phyloP scores from a whole-genome alignment of 92 coral and sea anemone species.

The Nematostella vectensis region DNA sequence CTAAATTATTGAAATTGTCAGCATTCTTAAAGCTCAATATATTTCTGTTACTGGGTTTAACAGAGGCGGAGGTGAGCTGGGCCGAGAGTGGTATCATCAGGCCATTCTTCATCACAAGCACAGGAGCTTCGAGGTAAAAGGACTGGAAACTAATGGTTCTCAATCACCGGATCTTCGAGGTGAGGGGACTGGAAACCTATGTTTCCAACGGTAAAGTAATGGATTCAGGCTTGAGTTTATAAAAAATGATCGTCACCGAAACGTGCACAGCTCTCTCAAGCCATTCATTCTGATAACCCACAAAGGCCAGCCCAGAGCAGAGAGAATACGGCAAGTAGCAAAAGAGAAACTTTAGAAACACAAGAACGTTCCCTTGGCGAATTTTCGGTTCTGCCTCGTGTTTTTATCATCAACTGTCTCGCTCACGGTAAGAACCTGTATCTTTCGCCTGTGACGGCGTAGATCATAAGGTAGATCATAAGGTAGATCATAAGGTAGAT shows the following conservation, averaged over 20 bases:
- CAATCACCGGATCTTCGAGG: too few species aligned
- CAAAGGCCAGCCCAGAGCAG: background rate
- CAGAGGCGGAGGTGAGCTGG: conserved; percentile 98
- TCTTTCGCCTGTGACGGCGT: background rate
- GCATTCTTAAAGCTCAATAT: too few species aligned
- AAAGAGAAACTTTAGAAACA: background rate
- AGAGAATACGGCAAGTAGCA: background rate
- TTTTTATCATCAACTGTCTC: background rate
- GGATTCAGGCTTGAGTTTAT: background rate
- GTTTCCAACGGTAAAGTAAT: background rate
- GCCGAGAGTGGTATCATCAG: conserved; percentile 88
- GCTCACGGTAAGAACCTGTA: background rate
- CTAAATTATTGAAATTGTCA: too few species aligned
- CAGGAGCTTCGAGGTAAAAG: conserved; percentile 77
- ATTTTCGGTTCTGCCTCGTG: background rate
- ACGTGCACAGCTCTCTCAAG: background rate
- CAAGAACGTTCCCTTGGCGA: background rate
- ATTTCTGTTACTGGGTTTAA: too few species aligned
- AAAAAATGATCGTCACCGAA: background rate
- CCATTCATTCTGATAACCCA: background rate
- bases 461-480: background rate
- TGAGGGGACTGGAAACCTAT: too few species aligned
- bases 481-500: too few species aligned
- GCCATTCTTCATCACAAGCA: conserved; percentile 73
- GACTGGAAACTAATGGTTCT: too few species aligned